Base-by-base conservation (phyloP, 2,888 invertebrate genomes). In the Empis stercorea region DNA sequence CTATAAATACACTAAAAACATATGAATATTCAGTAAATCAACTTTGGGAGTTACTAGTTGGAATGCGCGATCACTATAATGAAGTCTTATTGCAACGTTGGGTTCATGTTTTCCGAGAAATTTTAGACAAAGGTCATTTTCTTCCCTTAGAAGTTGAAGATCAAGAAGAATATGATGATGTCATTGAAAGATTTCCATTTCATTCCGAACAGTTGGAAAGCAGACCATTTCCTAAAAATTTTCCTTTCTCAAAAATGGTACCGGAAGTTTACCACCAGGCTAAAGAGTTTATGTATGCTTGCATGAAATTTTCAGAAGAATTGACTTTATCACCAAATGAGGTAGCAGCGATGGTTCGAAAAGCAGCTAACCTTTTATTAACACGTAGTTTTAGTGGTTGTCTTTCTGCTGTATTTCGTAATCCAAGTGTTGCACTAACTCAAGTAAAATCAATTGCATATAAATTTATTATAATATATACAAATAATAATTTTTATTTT, bases 231-330 rank as follows among this genome's bases (percentile, higher is more conserved):
- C 83, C 92, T 49, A 71, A 81, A 67, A 75, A 72, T 59, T 93
- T 99, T 67, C 94, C 96, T 1, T 99, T 99, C 70, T 97, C 96
- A 0, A 77, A 81, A 23, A 91, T 95, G 80, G 99, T 99, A 13
- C 97, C 97, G 0, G 88, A 87, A 56, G 88, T 99, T 9, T 99
- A 94, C 69, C 85, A 87, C 48, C 93, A 97, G 73, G 94, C 97
- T 32, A 96, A 96, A 67, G 91, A 94, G 69, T 99, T 95, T 65
- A 93, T 97, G 63, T 87, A 88, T 68, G 95, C 94, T 5, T 97
- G 96, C 71, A 76, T 95, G 55, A 94, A 95, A 70, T 99, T 97
- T 70, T 89, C 87, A 0, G 86, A 87, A 58, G 92, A 92, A 58
- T 71, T 93, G 13, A 87, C 91, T 40, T 68, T 85, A 39, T 72